Conservation (phyloP, 2,888 invertebrate genomes). For the Helicoverpa assulta region DNA sequence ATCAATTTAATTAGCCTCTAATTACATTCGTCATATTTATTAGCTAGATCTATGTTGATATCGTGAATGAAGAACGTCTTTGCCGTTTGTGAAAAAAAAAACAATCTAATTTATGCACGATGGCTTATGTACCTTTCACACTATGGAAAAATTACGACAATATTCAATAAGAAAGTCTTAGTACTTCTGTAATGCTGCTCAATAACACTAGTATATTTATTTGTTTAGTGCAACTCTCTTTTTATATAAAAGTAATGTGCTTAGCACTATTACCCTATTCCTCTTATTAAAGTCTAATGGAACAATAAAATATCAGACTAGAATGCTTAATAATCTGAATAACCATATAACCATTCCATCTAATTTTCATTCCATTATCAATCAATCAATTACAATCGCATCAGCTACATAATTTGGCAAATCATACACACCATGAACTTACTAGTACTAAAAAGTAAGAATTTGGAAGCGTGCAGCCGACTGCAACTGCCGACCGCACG, state of each 20-base stretch:
- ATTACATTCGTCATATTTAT: conserved; percentile 33
- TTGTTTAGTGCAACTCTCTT: not conserved
- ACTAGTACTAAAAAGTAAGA: conserved; percentile 21
- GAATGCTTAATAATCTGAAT: conserved; percentile 60
- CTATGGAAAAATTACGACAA: conserved; percentile 24
- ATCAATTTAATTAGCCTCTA: conserved; percentile 59
- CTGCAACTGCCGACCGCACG: too few relatives aligned
- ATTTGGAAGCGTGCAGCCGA: not conserved
- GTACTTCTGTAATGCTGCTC: conserved; percentile 2
- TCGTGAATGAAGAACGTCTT: conserved; percentile 38
- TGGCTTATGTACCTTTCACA: conserved; percentile 12
- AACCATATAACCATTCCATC: conserved; percentile 44
- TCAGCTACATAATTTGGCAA: conserved; percentile 47
- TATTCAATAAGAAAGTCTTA: conserved; percentile 8
- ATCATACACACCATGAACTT: conserved; percentile 27
- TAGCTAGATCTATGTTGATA: conserved; percentile 35
- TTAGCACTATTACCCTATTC: conserved; percentile 23
- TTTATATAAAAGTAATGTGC: conserved; percentile 2
- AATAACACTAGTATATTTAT: not conserved
- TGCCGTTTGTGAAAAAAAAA: conserved; percentile 21
- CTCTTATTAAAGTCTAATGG: conserved; percentile 35
- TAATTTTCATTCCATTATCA: conserved; percentile 14
- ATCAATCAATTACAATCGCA: conserved; percentile 19
- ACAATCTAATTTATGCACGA: conserved; percentile 6
- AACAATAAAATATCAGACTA: conserved; percentile 69